phyloP scores from a whole-genome alignment of 2,797 vertebrate genomes.

The Allobates femoralis region DNA sequence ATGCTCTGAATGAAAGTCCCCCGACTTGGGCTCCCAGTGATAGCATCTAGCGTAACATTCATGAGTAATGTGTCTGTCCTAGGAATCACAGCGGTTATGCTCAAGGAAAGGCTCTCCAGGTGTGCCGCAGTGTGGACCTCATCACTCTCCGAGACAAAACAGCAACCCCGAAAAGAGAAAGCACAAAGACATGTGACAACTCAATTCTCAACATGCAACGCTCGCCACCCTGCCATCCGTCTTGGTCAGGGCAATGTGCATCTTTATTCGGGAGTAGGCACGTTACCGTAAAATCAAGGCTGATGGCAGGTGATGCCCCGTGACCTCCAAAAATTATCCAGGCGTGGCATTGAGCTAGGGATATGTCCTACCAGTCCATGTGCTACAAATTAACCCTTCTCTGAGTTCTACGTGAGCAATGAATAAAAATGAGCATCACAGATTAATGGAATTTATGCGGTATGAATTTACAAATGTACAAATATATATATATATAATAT shows the following conservation, averaged over 20 bases:
- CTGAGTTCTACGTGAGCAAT: not conserved
- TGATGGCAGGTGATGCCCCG: not conserved
- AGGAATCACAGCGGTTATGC: conserved; percentile 65
- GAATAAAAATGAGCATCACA: not conserved
- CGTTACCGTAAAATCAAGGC: conserved; percentile 28
- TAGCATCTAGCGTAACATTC: conserved; percentile 68
- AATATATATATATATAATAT: too few species aligned
- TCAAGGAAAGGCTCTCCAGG: conserved; percentile 64
- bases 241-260: conserved; percentile 71
- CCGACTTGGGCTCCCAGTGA: conserved; percentile 69
- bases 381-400: not conserved
- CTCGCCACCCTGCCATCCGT: conserved; percentile 65
- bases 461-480: too few species aligned
- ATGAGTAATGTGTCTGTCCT: conserved; percentile 68
- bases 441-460: not conserved
- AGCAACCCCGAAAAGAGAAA: conserved; percentile 50
- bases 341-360: not conserved
- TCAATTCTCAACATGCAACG: conserved; percentile 70
- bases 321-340: conserved; percentile 36
- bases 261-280: conserved; percentile 67
- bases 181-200: conserved; percentile 67
- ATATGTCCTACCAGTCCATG: not conserved
- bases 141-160: conserved; percentile 66
- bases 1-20: conserved; percentile 72
- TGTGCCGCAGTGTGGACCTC: conserved; percentile 29